Evolutionary conservation across 2,113 vertebrate genomes (phyloP), one percentile per base, ranked within the genome.

Genomic region (Ceyx melanurus): DNA sequence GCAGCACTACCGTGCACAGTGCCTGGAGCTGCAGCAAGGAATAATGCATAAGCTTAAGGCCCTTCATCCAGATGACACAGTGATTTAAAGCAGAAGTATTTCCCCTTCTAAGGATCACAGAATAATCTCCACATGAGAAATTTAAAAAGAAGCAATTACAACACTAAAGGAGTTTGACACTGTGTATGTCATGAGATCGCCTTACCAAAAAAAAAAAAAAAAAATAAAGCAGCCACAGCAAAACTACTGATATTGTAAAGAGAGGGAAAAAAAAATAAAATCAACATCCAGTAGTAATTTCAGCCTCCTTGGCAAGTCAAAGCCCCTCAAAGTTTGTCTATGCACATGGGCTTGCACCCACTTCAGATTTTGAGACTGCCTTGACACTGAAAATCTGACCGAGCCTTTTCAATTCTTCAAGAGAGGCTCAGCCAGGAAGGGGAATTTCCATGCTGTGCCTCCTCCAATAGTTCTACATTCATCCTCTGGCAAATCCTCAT

Each of bases 401-500:
- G 1, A 85, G 45, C 3, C 57, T 76, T 67, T 68, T 37, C 26
- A 50, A 50, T n/a, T 43, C 45, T 85, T 75, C 54, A 48, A 42
- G 20, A 74, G 53, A 13, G 22, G 42, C 43, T 50, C 56, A 56
- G 78, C 46, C 33, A 85, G 37, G 42, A 9, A 51, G 22, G 12
- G 40, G n/a, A 78, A 72, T 65, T 84, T 81, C 42, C 40, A 67
- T 15, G 37, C 43, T 43, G 70, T 0, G 0, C n/a, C 74, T 90
- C 82, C 53, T 75, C 43, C 60, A 83, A 64, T 20, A 67, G 70
- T 7, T 89, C 61, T 75, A 51, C 65, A 83, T 83, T 43, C 70
- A 90, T 86, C 73, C 76, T 54, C 81, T 68, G 66, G 81, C 91
- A 93, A 84, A 78, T 43, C 72, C 72, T 75, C 78, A 79, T 26